Evolutionary conservation across 2,797 vertebrate species (phyloP).

Genomic region (Tarsius wallacei): DNA sequence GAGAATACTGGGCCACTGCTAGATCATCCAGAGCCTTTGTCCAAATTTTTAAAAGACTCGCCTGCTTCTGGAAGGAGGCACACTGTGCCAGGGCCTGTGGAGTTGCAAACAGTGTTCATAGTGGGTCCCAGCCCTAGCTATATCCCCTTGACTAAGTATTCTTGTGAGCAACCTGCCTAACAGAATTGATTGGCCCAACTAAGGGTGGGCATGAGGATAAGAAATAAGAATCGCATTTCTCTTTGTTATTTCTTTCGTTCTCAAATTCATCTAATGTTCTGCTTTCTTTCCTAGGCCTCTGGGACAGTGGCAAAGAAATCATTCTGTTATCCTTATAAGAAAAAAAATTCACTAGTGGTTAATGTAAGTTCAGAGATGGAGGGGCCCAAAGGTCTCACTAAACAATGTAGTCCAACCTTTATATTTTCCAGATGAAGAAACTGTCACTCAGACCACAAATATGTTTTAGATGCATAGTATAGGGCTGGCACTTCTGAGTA

Average conservation of each 20-base stretch:
- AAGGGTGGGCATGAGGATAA: neutral
- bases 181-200: neutral
- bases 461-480: neutral
- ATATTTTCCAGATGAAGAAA: conserved; percentile 6
- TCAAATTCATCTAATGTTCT: neutral
- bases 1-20: neutral
- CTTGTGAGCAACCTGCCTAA: neutral
- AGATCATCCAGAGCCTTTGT: neutral
- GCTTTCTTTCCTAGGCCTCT: conserved; percentile 21
- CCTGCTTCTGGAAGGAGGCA: neutral
- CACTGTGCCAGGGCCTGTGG: neutral
- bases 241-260: neutral
- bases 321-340: neutral
- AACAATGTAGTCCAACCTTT: neutral
- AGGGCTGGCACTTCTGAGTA: neutral
- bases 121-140: neutral
- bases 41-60: neutral
- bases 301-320: neutral
- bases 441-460: neutral
- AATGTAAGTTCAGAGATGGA: neutral
- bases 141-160: neutral
- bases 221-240: neutral
- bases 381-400: neutral
- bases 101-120: neutral
- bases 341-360: neutral